These are phyloP conservation scores for Coleophora flavipennella DNA, from an alignment of 2,888 invertebrate species.

Conservation along the genomic window DNA sequence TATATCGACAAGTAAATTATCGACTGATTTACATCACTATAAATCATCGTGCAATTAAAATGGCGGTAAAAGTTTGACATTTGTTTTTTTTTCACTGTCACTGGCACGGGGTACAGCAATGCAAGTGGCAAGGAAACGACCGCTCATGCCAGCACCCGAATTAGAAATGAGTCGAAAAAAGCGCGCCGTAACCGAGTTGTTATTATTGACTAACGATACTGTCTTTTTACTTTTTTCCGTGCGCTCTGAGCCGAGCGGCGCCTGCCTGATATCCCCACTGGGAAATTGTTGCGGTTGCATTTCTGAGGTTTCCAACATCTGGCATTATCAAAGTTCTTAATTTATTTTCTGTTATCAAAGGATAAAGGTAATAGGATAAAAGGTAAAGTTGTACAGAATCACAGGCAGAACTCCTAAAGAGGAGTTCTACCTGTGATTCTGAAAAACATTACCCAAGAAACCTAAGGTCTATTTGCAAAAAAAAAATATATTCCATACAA, in stretches of 20 bases:
- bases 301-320: conserved; percentile 41
- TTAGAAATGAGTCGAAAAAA: conserved; percentile 62
- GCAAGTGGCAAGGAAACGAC: conserved; percentile 28
- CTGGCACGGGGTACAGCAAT: not conserved
- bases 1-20: conserved; percentile 17
- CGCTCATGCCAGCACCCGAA: conserved; percentile 38
- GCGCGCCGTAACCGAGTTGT: conserved; percentile 28
- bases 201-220: conserved; percentile 55
- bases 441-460: too few relatives aligned
- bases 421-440: too few relatives aligned
- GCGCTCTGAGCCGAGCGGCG: conserved; percentile 32
- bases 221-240: conserved; percentile 67
- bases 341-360: not conserved
- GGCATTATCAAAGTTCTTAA: too few relatives aligned
- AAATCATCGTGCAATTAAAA: conserved; percentile 22
- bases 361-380: too few relatives aligned
- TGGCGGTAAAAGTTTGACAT: conserved; percentile 22
- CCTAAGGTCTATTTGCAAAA: too few relatives aligned
- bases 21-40: conserved; percentile 26
- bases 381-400: too few relatives aligned
- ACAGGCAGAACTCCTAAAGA: too few relatives aligned
- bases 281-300: conserved; percentile 41
- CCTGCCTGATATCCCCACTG: conserved; percentile 54
- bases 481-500: too few relatives aligned
- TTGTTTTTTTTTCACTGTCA: conserved; percentile 3